Base-by-base conservation (phyloP, 2,113 vertebrate genomes). In the Serilophus lunatus region DNA sequence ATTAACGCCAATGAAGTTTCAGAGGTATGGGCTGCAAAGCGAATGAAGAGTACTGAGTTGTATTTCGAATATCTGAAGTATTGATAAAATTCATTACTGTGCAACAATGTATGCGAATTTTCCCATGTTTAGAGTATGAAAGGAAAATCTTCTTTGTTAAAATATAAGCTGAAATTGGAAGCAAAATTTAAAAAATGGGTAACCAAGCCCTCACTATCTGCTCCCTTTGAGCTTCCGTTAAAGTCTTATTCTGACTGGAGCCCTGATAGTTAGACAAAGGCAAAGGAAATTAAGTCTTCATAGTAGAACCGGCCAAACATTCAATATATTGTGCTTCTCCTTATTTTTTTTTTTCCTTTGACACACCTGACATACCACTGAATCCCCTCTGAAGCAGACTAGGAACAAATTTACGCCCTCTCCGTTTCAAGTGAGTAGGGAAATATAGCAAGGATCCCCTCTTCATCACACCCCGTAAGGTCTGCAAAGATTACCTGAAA, bases 1-100 rank as follows among this genome's bases (percentile, higher is more conserved):
- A 97, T 97, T 95, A 92, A 74, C 33, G 38, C 72, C 97, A 97
- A 97, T 96, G 97, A 97, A 93, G 91, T 95, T 96, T 83, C 86
- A 54, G 54, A 44, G 26, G 20, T 11, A 29, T 7, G 29, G 28
- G 51, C 69, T 65, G 19, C 10, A 33, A 56, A 22, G 26, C 3
- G 20, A 76, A 50, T 22, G 54, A 59, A 72, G 77, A 33, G 9
- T 13, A 24, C 9, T 2, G 50, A 13, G 3, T 3, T 66, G 40
- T 45, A 51, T 53, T 86, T 70, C 25, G 17, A 53, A 23, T 61
- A 51, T 7, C 33, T 38, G 38, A 84, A 18, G 17, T 18, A n/a
- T 12, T 23, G 50, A 13, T 35, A 29, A 78, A 91, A 63, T 24
- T 28, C 5, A 44, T 19, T 40, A 8, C 19, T 26, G 40, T 28